Percentiles rank a stretch among this genome's conserved stretches.
Conservation (phyloP, 2,113 vertebrate genomes). For the Mirounga angustirostris region DNA sequence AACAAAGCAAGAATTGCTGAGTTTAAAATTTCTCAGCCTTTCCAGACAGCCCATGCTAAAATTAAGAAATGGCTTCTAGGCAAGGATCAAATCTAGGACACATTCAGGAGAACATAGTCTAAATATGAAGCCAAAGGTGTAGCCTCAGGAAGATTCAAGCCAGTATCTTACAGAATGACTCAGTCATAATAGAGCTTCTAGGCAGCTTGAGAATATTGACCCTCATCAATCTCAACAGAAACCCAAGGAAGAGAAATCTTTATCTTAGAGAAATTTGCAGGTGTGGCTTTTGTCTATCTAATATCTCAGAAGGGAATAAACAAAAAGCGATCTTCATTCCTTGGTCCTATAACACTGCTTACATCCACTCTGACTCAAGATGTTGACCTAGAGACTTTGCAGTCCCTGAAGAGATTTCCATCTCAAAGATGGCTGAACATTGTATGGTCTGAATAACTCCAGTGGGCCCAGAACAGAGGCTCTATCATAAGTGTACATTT, state of each 20-base stretch:
- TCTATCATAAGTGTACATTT: not conserved
- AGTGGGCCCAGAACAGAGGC: not conserved
- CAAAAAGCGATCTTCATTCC: not conserved
- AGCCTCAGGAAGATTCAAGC: not conserved
- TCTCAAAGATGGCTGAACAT: not conserved
- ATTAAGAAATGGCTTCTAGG: slow-evolving; percentile 17
- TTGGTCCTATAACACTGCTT: not conserved
- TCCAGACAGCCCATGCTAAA: slow-evolving; percentile 34
- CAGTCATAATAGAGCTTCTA: not conserved
- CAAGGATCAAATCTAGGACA: slow-evolving; percentile 39
- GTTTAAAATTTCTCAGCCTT: not conserved
- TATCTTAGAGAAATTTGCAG: not conserved
- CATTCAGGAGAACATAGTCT: not conserved
- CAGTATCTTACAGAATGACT: not conserved
- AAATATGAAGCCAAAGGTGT: slow-evolving; percentile 34
- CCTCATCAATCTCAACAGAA: not conserved
- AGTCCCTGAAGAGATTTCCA: not conserved
- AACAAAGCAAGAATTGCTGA: not conserved
- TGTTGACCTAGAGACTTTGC: not conserved
- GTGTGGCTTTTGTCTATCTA: not conserved
- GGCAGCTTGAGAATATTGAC: not conserved
- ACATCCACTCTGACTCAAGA: not conserved
- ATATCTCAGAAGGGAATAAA: not conserved
- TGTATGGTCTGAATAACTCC: not conserved
- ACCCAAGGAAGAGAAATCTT: not conserved